Base-by-base conservation (phyloP, 1,140 invertebrate genomes). In the Trichonephila clavipes region DNA sequence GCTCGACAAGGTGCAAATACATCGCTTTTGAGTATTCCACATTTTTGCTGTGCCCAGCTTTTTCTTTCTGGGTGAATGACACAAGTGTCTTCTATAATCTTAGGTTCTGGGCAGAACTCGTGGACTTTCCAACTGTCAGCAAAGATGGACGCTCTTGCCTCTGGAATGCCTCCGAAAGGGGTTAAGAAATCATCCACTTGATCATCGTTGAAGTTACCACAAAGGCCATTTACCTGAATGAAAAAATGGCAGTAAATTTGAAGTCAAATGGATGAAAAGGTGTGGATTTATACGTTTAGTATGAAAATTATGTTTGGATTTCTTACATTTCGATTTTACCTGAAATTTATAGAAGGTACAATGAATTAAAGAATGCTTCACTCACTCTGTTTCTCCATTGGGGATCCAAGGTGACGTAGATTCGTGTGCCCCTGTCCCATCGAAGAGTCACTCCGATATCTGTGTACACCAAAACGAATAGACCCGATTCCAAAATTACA, bases 191-290 rank as follows among this genome's bases (percentile, higher is more conserved):
- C 98, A 95, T 98, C 97, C 10, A 96, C 96, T 91, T 97, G 96
- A 95, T 99, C 97, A 61, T 97, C 97, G 95, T 99, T 98, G 95
- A 97, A 99, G 95, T 99, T 98, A 0, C 98, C 98, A 96, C 98
- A 99, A 6, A 99, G 96, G 83, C 98, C 98, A 96, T 97, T 97
- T 6, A 98, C 97, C 96, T 97, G 95, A 21, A 28, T 0, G 44
- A 89, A 59, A 86, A n/a, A 62, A 59, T 0, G 0, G 10, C 7
- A 51, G 5, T 51, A 51, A 5, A 51, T 51, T 51, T 51, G 10
- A 51, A 51, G 51, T 0, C 0, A 51, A 10, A 51, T 51, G 51
- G 51, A 51, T 10, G 5, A 51, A 51, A 51, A 10, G 0, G 7
- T 10, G 5, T 51, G 51, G 51, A 10, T 51, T 51, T 51, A 51